These are phyloP conservation scores for Drosophila bocqueti DNA, from an alignment of 1,140 invertebrate genomes.

Conservation along the genomic window DNA sequence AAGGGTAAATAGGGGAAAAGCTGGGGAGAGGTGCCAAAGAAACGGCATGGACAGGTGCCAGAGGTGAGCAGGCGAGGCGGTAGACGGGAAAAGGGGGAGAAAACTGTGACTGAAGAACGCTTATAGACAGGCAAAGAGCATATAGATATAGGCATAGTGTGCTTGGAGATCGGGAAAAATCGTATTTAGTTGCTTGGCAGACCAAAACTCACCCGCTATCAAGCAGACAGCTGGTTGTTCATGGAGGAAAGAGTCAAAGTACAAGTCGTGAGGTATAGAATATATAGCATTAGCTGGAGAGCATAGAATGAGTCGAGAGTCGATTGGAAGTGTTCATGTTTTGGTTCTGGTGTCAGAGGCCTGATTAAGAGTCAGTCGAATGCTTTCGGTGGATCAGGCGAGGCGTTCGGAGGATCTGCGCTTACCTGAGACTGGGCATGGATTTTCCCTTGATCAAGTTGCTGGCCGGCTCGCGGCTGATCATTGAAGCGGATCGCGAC, in stretches of 20 bases:
- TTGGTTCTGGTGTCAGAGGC: conserved; percentile 36
- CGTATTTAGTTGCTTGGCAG: conserved; percentile 25
- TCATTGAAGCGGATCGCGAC: conserved; percentile 88
- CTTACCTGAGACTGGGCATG: conserved; percentile 96
- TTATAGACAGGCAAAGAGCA: conserved; percentile 9
- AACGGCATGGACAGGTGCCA: conserved; percentile 42
- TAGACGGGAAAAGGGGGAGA: neutral
- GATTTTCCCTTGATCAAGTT: conserved; percentile 96
- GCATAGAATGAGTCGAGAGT: conserved; percentile 36
- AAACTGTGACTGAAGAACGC: conserved; percentile 1
- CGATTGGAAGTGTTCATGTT: conserved; percentile 42
- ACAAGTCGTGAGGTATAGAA: conserved; percentile 36
- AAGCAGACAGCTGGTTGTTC: conserved; percentile 84
- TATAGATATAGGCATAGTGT: conserved; percentile 12
- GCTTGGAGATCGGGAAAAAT: conserved; percentile 22
- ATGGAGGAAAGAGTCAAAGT: conserved; percentile 42
- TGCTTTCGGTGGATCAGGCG: conserved; percentile 3
- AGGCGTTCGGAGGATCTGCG: neutral
- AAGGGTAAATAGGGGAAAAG: neutral
- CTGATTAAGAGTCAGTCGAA: conserved; percentile 41
- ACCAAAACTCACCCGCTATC: conserved; percentile 85
- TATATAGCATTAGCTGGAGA: conserved; percentile 47
- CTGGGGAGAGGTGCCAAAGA: conserved; percentile 4
- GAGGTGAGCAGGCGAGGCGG: conserved; percentile 22
- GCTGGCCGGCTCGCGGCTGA: conserved; percentile 86